Evolutionary conservation across 2,888 invertebrate genomes (phyloP).

Genomic region (Lydus trimaculatus): DNA sequence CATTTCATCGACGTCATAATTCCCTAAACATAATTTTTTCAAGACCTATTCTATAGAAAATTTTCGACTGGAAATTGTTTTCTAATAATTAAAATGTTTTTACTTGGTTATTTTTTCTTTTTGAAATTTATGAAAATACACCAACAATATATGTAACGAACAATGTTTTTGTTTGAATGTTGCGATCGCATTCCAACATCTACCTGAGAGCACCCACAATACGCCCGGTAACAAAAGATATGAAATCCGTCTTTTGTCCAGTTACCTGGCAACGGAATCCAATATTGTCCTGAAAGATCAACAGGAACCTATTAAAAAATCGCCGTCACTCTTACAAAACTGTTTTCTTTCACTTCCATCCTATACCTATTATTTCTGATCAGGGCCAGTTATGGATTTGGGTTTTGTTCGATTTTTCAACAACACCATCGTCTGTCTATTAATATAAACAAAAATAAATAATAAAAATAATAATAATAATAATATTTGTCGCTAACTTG

Average conservation of each 20-base stretch:
- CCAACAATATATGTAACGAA: conserved; percentile 5
- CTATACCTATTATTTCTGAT: conserved; percentile 48
- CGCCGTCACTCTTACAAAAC: conserved; percentile 48
- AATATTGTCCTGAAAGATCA: conserved; percentile 51
- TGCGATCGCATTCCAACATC: conserved; percentile 45
- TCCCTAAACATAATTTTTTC: conserved; percentile 11
- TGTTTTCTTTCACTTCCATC: conserved; percentile 25
- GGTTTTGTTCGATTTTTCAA: conserved; percentile 38
- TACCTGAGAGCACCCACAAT: conserved; percentile 59
- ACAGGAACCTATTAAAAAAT: conserved; percentile 55
- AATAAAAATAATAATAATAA: neutral
- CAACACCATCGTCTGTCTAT: conserved; percentile 32
- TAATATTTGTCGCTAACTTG: conserved; percentile 18
- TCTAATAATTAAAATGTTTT: neutral
- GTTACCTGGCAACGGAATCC: conserved; percentile 56
- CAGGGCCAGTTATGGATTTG: conserved; percentile 51
- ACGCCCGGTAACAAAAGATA: conserved; percentile 55
- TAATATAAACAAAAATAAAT: conserved; percentile 5
- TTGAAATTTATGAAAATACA: neutral
- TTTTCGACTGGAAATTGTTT: neutral
- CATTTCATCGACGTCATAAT: conserved; percentile 25
- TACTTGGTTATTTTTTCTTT: neutral
- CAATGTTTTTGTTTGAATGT: conserved; percentile 18
- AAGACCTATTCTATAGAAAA: neutral
- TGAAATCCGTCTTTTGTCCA: conserved; percentile 57